Evolutionary conservation across 2,113 vertebrate genomes (phyloP), one percentile per base, ranked within the genome.

Genomic region (Speoplatyrhinus poulsoni): DNA sequence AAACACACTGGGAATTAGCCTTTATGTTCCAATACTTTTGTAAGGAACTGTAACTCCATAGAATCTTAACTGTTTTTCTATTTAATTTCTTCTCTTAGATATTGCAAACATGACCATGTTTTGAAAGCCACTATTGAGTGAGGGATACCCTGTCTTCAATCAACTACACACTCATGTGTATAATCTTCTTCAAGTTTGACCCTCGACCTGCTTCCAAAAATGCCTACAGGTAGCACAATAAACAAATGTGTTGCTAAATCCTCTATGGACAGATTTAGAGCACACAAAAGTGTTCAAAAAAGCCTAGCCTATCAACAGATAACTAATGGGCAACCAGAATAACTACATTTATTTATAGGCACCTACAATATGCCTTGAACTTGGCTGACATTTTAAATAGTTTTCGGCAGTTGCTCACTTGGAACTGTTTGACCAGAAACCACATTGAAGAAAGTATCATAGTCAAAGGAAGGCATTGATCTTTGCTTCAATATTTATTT

Each of bases 151-250:
- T 60, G 58, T 60, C 67, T 70, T 80, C 75, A 65, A 69, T 60
- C 79, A 12, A 48, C 41, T 75, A 62, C 0, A 70, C 90, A 90
- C 92, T 89, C 92, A 99, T 99, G 98, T 99, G 98, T 84, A 98
- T 99, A 88, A 95, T 99, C 88, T 96, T 99, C 78, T 96, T 99
- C 85, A 98, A 98, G 93, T 98, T 98, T 61, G 95, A 98, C 85
- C 97, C 97, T 52, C 94, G 93, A 12, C 96, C 96, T 63, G 94
- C 90, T 77, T 97, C 97, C 83, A 98, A 96, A 95, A 98, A 96
- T 93, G 96, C 96, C 0, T 99, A 99, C 94, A 99, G 98, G 97
- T 98, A 92, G 47, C 67, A 19, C 17, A 52, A 2, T 17, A 15
- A 46, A 33, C 36, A 41, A 5, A 41, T 41, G 36, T 3, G 36